Evolutionary conservation across 1,140 invertebrate species (phyloP).

Genomic region (Orchesella cincta): DNA sequence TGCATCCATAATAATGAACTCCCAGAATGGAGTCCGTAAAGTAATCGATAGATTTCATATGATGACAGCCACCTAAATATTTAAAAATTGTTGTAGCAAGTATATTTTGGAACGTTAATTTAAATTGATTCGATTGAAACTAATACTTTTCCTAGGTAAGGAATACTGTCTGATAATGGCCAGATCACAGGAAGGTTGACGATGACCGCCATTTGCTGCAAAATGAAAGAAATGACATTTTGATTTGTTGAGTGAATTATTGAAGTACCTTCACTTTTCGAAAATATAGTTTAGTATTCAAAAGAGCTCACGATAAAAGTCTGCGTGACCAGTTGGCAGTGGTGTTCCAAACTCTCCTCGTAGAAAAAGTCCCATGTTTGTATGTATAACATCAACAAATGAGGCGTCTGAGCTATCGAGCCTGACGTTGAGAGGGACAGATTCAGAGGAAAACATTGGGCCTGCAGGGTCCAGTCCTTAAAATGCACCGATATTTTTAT

Average conservation of each 20-base stretch:
- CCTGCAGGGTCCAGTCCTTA: conserved; percentile 47
- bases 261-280: too few species aligned
- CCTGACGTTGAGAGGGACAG: conserved; percentile 22
- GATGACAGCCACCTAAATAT: conserved; percentile 2
- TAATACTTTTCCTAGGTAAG: conserved; percentile 3
- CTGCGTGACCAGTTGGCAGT: neutral
- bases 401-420: conserved; percentile 37
- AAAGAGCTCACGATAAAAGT: conserved; percentile 28
- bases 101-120: neutral
- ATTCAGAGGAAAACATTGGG: conserved; percentile 35
- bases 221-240: neutral
- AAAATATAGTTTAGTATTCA: too few species aligned
- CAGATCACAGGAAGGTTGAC: neutral
- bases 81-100: neutral
- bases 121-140: neutral
- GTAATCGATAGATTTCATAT: conserved; percentile 22
- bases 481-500: too few species aligned
- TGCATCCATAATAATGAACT: conserved; percentile 9
- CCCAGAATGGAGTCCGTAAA: conserved; percentile 8
- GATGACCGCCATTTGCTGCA: conserved; percentile 14
- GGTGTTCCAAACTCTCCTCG: conserved; percentile 5
- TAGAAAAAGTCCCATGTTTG: conserved; percentile 31
- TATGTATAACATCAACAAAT: conserved; percentile 48
- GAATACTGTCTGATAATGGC: neutral
- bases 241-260: neutral